Base-by-base conservation (phyloP, 1,140 invertebrate genomes). In the Trichomalopsis sarcophagae region DNA sequence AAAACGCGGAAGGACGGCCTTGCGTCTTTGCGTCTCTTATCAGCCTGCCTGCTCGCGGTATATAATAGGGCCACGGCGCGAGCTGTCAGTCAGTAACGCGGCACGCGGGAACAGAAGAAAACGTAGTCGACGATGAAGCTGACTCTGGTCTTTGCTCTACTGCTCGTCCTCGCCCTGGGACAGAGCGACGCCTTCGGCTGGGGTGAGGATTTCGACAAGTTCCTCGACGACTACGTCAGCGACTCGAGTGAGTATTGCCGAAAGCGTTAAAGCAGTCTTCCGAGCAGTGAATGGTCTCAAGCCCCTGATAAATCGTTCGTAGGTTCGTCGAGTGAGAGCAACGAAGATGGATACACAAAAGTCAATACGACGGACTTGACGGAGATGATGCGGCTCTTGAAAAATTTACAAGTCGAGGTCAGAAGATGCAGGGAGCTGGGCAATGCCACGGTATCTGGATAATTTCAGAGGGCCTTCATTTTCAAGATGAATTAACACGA, bases 151-250 rank as follows among this genome's bases (percentile, higher is more conserved):
- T 71, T 71, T 13, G 36, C n/a, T 1, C 5, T 81, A 71, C 10
- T 81, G 36, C 3, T 47, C 33, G 14, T 71, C 23, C 11, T 71
- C 21, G 79, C 40, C 10, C 21, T 62, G 13, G n/a, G 36, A 11
- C 79, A 47, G 66, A 23, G 79, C 27, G 17, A 81, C 1, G 13
- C 79, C 9, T 81, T 81, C 23, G 79, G 79, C 7, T 81, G 79
- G 66, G 36, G 17, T 30, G 55, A 7, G 17, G 55, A 62, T 7
- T 21, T 62, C 1, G 55, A n/a, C 17, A 62, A 62, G 6, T 7
- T 62, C 21, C 17, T 62, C 21, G 55, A 62, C 7, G 55, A 62
- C 55, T 21, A 62, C 21, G 0, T 17, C 50, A 5, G 17, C 17
- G 50, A 55, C 13, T 17, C 50, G 17, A 62, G 55, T 62, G n/a